Evolutionary conservation across 2,797 vertebrate species (phyloP), one percentile per base, ranked within the genome.

Genomic region (Semaprochilodus insignis): DNA sequence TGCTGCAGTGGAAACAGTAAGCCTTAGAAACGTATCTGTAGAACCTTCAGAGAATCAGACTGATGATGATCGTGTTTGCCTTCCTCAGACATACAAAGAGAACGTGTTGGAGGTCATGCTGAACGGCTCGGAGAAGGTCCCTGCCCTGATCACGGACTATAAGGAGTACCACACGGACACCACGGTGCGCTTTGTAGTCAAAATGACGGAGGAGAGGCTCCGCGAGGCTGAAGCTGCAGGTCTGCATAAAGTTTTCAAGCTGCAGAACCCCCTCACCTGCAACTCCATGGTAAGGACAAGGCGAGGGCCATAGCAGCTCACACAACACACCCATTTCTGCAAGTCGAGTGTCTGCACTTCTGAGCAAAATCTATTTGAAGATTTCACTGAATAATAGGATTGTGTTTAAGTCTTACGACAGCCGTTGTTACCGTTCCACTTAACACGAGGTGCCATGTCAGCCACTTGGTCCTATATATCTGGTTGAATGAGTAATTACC

Each of bases 161-260:
- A 97, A 95, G 83, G 98, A 99, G 25, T 99, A 99, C 88, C 98
- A 99, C 93, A 99, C 98, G 0, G 98, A 99, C 88, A 96, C 96
- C 54, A 99, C 97, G 0, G 98, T 99, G 81, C 97, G 94, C 83
- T 99, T 99, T 16, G 76, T 97, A 65, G 90, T 99, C 84, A 99
- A 96, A 91, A 97, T 99, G 98, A 91, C 95, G 0, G 94, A 95
- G 63, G 95, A 96, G 85, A 97, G 97, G 86, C 91, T 99, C 78
- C 90, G 80, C 1, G 96, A 99, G 89, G 96, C 95, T 0, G 95
- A 99, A 85, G 94, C 95, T 62, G 96, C 87, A 0, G 97, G 98
- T 16, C 93, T 99, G 66, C 98, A 99, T 86, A 99, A 99, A 92
- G 96, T 99, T 91, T 99, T 99, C 93, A 99, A 99, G 87, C 96